Percentiles rank a stretch among this genome's conserved stretches.
phyloP scores from a whole-genome alignment of 2,113 vertebrate genomes.

The Takifugu flavidus region DNA sequence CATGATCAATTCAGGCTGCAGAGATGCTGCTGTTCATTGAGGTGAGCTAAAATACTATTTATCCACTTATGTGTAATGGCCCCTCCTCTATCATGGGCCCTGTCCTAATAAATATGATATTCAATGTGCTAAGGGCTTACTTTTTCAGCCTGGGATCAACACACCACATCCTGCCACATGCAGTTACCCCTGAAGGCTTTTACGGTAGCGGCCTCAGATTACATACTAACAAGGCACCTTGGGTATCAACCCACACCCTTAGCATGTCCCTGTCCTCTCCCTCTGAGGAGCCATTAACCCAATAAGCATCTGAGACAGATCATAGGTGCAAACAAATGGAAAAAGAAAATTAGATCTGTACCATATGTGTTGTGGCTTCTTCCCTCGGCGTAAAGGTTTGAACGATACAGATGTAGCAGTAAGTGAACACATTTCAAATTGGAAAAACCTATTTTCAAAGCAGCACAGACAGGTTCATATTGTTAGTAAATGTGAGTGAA shows the following conservation, averaged over 20 bases:
- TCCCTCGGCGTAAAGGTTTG: too few species aligned
- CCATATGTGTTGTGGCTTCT: too few species aligned
- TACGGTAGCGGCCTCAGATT: not conserved
- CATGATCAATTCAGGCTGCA: constrained; percentile 10
- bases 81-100: not conserved
- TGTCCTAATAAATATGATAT: constrained; percentile 5
- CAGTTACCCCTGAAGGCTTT: constrained; percentile 12
- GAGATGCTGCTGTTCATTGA: constrained; percentile 1
- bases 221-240: constrained; percentile 10
- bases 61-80: constrained; percentile 8
- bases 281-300: not conserved
- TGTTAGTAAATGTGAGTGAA: constrained; percentile 43
- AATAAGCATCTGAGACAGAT: not conserved
- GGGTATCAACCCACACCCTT: not conserved
- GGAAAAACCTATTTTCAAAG: constrained; percentile 9
- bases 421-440: too few species aligned
- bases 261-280: not conserved
- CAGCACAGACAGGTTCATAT: constrained; percentile 7
- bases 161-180: constrained; percentile 5
- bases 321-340: not conserved
- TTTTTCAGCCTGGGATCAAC: constrained; percentile 17
- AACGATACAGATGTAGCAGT: too few species aligned
- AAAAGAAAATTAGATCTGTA: too few species aligned
- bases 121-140: not conserved
- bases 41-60: constrained; percentile 3